Evolutionary conservation across 2,113 vertebrate species (phyloP), one percentile per base, ranked within the genome.

Genomic region (Acanthisitta chloris): DNA sequence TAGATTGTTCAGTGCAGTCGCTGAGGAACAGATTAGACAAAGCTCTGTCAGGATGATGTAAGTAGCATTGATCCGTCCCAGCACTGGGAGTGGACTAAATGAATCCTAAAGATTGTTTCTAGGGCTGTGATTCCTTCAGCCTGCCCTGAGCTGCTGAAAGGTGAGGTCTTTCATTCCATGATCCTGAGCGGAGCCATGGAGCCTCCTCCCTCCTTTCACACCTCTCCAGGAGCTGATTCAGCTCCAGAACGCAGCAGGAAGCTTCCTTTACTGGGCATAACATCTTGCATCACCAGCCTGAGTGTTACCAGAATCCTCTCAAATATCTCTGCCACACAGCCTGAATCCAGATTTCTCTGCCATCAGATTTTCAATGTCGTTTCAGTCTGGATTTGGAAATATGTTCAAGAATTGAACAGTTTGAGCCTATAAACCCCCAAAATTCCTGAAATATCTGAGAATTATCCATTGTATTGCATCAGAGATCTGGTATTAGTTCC

Each of bases 1-100:
- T 12, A 57, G 73, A n/a, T 40, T 31, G 25, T 61, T 83, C 0
- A 1, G 33, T 19, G 62, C 1, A 0, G 55, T 58, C 36, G 8
- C 38, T 61, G 54, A 65, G 67, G 69, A 70, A 59, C 55, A 45
- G 78, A 59, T 33, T 1, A 61, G 57, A 42, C 67, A 49, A 36
- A 55, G 18, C 49, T 33, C 49, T 55, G 51, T 36, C 73, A 66
- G 67, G 79, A 36, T 61, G 87, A 55, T 51, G 1, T 14, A 54
- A 65, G 83, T 2, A 36, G 62, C 87, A 70, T 13, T 40, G 87
- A 95, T 90, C 86, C 57, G 33, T 49, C 54, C 36, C 6, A 38
- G 90, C 67, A 18, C 78, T 17, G 67, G 67, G 67, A 73, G 43
- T 1, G 12, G 25, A 12, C 40, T 66, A 40, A 42, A 55, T 45